These are phyloP conservation scores for Neotoxoptera formosana DNA, from an alignment of 1,140 invertebrate genomes.

Conservation along the genomic window DNA sequence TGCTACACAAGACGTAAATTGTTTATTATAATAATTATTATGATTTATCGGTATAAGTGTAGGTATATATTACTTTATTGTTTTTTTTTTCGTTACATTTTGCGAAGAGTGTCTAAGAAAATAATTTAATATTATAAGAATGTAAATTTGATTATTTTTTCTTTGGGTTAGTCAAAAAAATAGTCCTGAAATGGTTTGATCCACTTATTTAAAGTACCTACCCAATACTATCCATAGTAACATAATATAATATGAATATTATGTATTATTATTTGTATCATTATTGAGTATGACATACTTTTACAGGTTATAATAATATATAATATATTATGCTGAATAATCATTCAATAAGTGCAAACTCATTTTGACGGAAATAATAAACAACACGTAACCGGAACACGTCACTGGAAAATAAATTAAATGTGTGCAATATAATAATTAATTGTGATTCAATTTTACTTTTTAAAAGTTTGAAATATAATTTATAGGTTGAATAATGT, in stretches of 20 bases:
- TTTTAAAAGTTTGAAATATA: not conserved
- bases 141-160: not conserved
- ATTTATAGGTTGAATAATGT: not conserved
- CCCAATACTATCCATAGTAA: not conserved
- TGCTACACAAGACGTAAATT: not conserved
- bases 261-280: too few species aligned
- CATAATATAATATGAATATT: too few species aligned
- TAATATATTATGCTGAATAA: not conserved
- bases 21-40: slow-evolving; percentile 6
- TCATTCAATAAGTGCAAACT: not conserved
- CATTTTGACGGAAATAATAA: slow-evolving; percentile 18
- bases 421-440: not conserved
- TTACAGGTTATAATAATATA: not conserved
- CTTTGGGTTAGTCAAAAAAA: not conserved
- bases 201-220: not conserved
- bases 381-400: not conserved
- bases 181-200: not conserved
- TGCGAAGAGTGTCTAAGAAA: not conserved
- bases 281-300: too few species aligned
- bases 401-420: not conserved
- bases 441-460: not conserved
- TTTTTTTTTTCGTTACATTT: not conserved
- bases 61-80: not conserved
- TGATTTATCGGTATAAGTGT: not conserved
- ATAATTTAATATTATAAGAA: not conserved